Base-by-base conservation (phyloP, 2,797 vertebrate species). In the Pipistrellus kuhlii region DNA sequence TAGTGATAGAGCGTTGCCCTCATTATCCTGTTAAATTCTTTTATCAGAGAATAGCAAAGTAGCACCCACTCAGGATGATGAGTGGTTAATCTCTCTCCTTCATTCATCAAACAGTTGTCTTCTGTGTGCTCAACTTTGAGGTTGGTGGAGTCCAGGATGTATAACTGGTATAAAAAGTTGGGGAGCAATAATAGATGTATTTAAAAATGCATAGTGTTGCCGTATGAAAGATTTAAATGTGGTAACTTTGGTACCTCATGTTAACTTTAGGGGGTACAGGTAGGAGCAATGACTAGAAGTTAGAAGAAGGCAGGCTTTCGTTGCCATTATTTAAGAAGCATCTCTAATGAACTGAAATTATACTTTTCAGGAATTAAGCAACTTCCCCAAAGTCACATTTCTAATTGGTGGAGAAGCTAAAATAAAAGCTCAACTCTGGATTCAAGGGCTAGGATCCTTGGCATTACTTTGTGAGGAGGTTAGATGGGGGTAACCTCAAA, bases 301-400 rank as follows among this genome's bases (percentile, higher is more conserved):
- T 64, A 89, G 41, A 73, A 90, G 10, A 35, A 76, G n/a, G 25
- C n/a, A 59, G 59, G 30, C 59, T 91, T 94, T 48, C 32, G 9
- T 77, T 75, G 59, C 59, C 51, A 55, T 0, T 89, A 51, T 83
- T 90, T 71, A 57, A 85, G 57, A 88, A 90, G 17, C 38, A 53
- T 78, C 73, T 80, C 48, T 78, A 38, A 35, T 48, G 55, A 78
- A 64, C 66, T 80, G 53, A 55, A 73, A 30, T 85, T 44, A 75
- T n/a, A 32, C n/a, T 73, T 87, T 90, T 82, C 20, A 81, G 41
- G 44, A 91, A 76, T 90, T 88, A 77, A 92, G 51, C 75, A 76
- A 7, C 14, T 88, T 88, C 21, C 53, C 57, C 30, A 72, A n/a
- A 53, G 32, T 82, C 68, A 82, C 72, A 77, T 55, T 88, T 62